Evolutionary conservation across 2,888 invertebrate genomes (phyloP).

Genomic region (Dermolepida albohirtum): DNA sequence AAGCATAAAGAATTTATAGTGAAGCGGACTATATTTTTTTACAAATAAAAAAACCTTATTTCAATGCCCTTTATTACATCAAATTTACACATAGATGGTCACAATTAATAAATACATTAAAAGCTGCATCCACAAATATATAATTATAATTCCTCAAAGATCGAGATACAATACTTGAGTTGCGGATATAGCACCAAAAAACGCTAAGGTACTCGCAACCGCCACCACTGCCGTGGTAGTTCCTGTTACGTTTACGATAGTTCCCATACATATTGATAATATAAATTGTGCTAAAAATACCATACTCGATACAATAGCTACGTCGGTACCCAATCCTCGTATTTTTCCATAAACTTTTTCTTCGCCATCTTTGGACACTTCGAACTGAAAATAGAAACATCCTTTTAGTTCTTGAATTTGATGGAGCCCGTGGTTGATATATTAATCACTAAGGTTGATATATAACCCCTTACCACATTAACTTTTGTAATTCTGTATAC

Average conservation of each 20-base stretch:
- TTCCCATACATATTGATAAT: conserved; percentile 87
- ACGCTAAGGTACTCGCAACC: conserved; percentile 85
- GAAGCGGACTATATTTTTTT: neutral
- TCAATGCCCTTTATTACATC: conserved; percentile 13
- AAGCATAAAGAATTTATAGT: neutral
- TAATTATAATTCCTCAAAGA: conserved; percentile 68
- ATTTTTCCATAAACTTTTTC: conserved; percentile 71
- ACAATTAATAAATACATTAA: neutral
- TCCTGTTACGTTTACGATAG: conserved; percentile 82
- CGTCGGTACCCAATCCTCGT: conserved; percentile 94
- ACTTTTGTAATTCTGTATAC: too few species aligned
- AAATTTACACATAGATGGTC: neutral
- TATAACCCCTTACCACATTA: too few species aligned
- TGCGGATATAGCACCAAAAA: conserved; percentile 86
- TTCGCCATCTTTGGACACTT: conserved; percentile 69
- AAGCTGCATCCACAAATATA: neutral
- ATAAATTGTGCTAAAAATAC: conserved; percentile 94
- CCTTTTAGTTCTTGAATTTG: too few species aligned
- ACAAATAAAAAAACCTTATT: neutral
- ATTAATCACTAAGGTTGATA: too few species aligned
- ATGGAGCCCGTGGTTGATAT: too few species aligned
- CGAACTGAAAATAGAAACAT: conserved; percentile 68
- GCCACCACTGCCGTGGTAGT: conserved; percentile 91
- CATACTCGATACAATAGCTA: conserved; percentile 95
- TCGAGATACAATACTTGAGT: conserved; percentile 91